phyloP scores from a whole-genome alignment of 2,113 vertebrate genomes.

The Gavia stellata region DNA sequence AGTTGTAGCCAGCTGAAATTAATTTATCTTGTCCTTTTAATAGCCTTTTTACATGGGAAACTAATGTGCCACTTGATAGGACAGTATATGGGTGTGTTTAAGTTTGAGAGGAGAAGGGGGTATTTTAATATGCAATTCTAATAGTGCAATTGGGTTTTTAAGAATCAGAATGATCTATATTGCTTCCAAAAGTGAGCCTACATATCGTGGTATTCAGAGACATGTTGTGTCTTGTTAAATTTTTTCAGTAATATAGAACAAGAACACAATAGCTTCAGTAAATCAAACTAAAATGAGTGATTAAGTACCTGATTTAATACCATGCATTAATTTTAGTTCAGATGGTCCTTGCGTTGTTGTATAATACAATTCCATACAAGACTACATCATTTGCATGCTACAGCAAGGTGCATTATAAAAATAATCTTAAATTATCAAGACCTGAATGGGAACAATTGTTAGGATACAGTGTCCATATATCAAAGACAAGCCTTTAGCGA shows the following conservation, averaged over 20 bases:
- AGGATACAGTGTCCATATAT: conserved; percentile 25
- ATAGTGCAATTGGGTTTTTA: conserved; percentile 48
- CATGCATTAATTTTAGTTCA: conserved; percentile 42
- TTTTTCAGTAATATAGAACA: conserved; percentile 62
- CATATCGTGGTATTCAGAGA: conserved; percentile 28
- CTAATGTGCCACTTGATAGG: conserved; percentile 19
- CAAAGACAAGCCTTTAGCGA: conserved; percentile 37
- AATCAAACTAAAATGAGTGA: conserved; percentile 71
- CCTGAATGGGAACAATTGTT: conserved; percentile 2
- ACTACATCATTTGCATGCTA: conserved; percentile 42
- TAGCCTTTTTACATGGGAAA: conserved; percentile 29
- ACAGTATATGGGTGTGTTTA: neutral
- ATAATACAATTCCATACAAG: neutral
- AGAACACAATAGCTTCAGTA: conserved; percentile 67
- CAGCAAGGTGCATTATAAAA: conserved; percentile 49
- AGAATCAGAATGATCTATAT: conserved; percentile 61
- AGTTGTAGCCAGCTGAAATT: neutral
- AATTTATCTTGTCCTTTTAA: conserved; percentile 28
- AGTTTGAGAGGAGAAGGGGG: neutral
- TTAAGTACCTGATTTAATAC: conserved; percentile 51
- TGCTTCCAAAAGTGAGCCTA: conserved; percentile 56
- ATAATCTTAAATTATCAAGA: conserved; percentile 59
- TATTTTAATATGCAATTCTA: conserved; percentile 59
- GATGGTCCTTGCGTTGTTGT: conserved; percentile 5
- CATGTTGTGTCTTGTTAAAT: conserved; percentile 55